phyloP scores from a whole-genome alignment of 1,140 invertebrate genomes.

The Heliconius melpomene region DNA sequence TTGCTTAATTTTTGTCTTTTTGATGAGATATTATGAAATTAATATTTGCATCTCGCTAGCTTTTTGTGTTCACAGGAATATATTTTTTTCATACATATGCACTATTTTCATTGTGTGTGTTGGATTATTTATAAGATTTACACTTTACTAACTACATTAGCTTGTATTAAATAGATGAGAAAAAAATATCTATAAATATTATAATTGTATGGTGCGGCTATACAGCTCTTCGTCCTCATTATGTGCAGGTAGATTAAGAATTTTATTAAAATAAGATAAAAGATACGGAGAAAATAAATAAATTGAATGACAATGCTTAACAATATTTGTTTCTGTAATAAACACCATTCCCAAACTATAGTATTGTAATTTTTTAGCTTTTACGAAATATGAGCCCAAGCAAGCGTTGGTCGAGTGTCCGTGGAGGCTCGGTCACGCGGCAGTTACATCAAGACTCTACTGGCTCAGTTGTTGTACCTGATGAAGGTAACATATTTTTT shows the following conservation, averaged over 20 bases:
- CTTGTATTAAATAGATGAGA: not conserved
- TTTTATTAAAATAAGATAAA: not conserved
- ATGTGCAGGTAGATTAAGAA: not conserved
- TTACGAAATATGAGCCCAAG: constrained; percentile 79
- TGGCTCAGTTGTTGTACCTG: constrained; percentile 85
- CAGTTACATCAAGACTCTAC: constrained; percentile 84
- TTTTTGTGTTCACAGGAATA: not conserved
- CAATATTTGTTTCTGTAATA: not conserved
- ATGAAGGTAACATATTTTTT: constrained; percentile 63
- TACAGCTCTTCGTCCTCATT: not conserved
- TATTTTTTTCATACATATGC: not conserved
- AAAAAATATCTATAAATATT: too few species aligned
- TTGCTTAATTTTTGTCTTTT: constrained; percentile 4
- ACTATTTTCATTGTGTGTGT: not conserved
- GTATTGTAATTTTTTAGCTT: constrained; percentile 66
- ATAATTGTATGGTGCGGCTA: not conserved
- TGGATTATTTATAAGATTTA: not conserved
- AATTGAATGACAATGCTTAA: not conserved
- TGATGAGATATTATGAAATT: not conserved
- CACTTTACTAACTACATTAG: constrained; percentile 6
- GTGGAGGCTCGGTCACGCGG: constrained; percentile 48
- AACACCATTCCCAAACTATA: not conserved
- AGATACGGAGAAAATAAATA: not conserved
- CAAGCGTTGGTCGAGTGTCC: constrained; percentile 69
- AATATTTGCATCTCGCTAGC: constrained; percentile 1